phyloP scores from a whole-genome alignment of 2,113 vertebrate species.

The Aspidoscelis tigris region DNA sequence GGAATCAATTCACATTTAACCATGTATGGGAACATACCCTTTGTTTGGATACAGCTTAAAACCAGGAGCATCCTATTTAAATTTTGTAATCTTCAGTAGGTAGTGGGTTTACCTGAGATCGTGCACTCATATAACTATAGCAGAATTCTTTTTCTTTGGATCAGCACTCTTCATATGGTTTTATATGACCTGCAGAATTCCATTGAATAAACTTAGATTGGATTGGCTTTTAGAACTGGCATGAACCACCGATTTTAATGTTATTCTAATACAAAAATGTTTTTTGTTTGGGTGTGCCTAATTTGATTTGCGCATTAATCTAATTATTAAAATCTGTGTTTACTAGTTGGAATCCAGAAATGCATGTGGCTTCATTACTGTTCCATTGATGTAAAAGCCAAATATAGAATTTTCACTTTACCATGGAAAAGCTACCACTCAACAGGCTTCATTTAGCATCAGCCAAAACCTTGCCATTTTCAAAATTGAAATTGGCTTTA shows the following conservation, averaged over 20 bases:
- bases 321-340: conserved; percentile 2
- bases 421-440: conserved; percentile 16
- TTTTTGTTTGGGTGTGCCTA: background rate
- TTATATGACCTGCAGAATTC: background rate
- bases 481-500: conserved; percentile 29
- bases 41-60: background rate
- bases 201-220: background rate
- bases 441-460: conserved; percentile 22
- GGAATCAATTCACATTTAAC: too few species aligned
- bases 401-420: conserved; percentile 22
- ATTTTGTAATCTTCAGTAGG: background rate
- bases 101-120: background rate
- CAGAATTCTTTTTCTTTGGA: background rate
- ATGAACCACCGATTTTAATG: background rate
- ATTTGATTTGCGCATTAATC: background rate
- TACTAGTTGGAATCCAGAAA: conserved; percentile 9
- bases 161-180: background rate
- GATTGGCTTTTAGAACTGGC: background rate
- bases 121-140: background rate
- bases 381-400: conserved; percentile 5
- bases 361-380: background rate
- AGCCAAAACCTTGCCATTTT: conserved; percentile 37
- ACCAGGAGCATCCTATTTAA: background rate
- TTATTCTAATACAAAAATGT: background rate
- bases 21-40: background rate